Evolutionary conservation across 2,113 vertebrate species (phyloP).

Genomic region (Calyptommatus sinebrachiatus): DNA sequence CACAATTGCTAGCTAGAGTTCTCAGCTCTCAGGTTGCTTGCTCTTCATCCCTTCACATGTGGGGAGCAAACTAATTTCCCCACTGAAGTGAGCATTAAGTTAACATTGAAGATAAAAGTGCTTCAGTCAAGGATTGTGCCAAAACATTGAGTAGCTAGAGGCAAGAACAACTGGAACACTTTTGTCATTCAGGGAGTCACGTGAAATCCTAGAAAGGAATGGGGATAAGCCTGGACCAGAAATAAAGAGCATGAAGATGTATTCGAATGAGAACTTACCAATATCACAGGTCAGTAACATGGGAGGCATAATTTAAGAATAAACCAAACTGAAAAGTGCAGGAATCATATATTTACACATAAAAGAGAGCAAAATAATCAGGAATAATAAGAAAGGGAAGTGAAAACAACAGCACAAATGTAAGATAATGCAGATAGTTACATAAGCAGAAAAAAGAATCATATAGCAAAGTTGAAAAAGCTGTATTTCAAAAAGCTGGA

Average conservation of each 20-base stretch:
- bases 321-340: background rate
- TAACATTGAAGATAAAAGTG: too few relatives aligned
- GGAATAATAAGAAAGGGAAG: background rate
- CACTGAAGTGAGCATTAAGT: too few relatives aligned
- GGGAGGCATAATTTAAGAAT: background rate
- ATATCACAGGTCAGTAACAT: background rate
- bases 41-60: too few relatives aligned
- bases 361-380: background rate
- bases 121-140: too few relatives aligned
- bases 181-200: too few relatives aligned
- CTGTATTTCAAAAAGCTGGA: background rate
- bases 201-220: too few relatives aligned
- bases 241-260: background rate
- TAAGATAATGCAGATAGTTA: background rate
- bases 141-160: too few relatives aligned
- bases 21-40: too few relatives aligned
- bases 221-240: background rate
- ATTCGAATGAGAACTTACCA: slow-evolving; percentile 4
- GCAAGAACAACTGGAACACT: too few relatives aligned
- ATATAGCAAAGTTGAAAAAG: background rate
- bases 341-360: background rate
- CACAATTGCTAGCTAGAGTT: too few relatives aligned
- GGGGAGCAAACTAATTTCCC: too few relatives aligned
- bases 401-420: background rate
- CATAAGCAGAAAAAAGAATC: background rate